Percentiles rank a stretch among this genome's conserved stretches.
Conservation (phyloP, 2,888 invertebrate genomes). For the Drosophila macrospina region DNA sequence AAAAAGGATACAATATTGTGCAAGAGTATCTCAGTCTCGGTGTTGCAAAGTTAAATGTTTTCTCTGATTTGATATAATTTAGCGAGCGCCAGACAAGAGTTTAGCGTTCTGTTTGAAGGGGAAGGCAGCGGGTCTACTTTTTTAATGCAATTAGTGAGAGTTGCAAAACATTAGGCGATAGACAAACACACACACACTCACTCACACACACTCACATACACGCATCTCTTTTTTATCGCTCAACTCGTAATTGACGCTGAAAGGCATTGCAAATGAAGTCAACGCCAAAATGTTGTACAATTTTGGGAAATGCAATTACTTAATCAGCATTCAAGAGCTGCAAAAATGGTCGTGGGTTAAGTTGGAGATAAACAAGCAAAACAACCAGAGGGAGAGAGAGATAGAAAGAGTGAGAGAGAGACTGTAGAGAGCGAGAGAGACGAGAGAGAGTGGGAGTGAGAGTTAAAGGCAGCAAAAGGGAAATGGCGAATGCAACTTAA, state of each 20-base stretch:
- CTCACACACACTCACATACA: conserved; percentile 18
- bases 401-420: not conserved
- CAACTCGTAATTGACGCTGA: conserved; percentile 72
- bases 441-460: not conserved
- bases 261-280: conserved; percentile 77
- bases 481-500: conserved; percentile 54
- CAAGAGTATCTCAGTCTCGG: conserved; percentile 28
- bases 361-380: conserved; percentile 26
- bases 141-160: conserved; percentile 75
- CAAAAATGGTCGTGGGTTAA: conserved; percentile 41
- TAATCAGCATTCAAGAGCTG: conserved; percentile 71
- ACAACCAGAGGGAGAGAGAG: not conserved
- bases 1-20: no score
- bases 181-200: conserved; percentile 23
- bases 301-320: conserved; percentile 75
- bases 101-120: conserved; percentile 17
- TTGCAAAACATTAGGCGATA: conserved; percentile 71
- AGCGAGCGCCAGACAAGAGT: conserved; percentile 57
- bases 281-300: conserved; percentile 77
- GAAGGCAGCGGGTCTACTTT: conserved; percentile 48
- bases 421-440: not conserved
- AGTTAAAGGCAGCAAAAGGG: not conserved
- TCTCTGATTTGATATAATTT: conserved; percentile 70
- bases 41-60: not conserved
- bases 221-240: conserved; percentile 49